Evolutionary conservation across 2,113 vertebrate genomes (phyloP).

Genomic region (Nematolebias whitei): DNA sequence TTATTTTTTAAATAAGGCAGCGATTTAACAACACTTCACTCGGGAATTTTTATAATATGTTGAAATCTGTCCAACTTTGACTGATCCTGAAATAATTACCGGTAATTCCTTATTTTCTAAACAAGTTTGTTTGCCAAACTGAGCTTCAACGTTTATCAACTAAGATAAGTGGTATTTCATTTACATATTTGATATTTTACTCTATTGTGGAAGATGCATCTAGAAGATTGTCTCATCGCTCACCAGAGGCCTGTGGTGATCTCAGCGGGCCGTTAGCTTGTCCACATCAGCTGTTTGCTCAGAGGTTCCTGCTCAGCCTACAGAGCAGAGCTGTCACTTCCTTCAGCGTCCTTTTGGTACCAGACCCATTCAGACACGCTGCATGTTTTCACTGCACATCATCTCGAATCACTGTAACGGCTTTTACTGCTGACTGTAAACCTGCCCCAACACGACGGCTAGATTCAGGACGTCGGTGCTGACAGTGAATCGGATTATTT

Average conservation of each 20-base stretch:
- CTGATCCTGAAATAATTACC: too few species aligned
- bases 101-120: too few species aligned
- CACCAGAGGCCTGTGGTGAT: background rate
- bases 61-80: too few species aligned
- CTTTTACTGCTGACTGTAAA: conserved; percentile 23
- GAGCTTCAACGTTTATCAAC: too few species aligned
- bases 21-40: too few species aligned
- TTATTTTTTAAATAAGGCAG: too few species aligned
- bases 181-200: too few species aligned
- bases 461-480: background rate
- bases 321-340: conserved; percentile 38
- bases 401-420: conserved; percentile 11
- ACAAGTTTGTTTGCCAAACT: too few species aligned
- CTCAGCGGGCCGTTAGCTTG: conserved; percentile 8
- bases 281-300: conserved; percentile 46
- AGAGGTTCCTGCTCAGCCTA: conserved; percentile 10
- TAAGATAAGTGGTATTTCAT: too few species aligned
- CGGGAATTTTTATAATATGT: too few species aligned
- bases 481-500: background rate
- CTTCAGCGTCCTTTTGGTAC: conserved; percentile 1
- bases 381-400: conserved; percentile 35
- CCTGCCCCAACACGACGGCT: conserved; percentile 1
- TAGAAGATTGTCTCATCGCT: background rate
- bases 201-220: background rate
- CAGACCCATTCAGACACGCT: background rate